Evolutionary conservation across 2,888 invertebrate genomes (phyloP).

Genomic region (Megaustenia siamemsis): DNA sequence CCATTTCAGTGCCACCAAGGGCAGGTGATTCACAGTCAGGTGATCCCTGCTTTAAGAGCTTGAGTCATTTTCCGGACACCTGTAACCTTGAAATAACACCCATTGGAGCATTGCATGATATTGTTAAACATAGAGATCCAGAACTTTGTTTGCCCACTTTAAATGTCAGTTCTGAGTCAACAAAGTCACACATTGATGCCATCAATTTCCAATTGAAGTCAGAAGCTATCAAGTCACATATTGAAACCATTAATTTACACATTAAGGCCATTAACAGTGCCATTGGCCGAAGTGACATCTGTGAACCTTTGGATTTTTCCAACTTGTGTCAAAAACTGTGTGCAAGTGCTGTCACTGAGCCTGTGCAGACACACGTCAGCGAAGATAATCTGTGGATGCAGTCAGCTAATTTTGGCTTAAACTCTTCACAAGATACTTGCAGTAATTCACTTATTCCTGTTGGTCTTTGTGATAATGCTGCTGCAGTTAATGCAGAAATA

Average conservation of each 20-base stretch:
- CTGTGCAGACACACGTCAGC: too few species aligned
- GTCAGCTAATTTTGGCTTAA: background rate
- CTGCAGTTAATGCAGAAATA: background rate
- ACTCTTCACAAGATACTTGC: background rate
- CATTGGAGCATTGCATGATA: conserved; percentile 29
- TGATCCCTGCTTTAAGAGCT: background rate
- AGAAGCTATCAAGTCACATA: conserved; percentile 32
- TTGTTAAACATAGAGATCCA: background rate
- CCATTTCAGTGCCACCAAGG: background rate
- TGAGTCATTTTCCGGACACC: too few species aligned
- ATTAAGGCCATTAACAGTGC: conserved; percentile 16
- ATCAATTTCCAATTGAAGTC: conserved; percentile 27
- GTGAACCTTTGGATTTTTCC: conserved; percentile 3
- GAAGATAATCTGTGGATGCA: background rate
- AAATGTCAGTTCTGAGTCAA: background rate
- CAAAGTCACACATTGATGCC: conserved; percentile 14
- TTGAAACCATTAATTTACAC: conserved; percentile 42
- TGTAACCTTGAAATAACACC: conserved; percentile 16
- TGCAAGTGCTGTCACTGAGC: background rate
- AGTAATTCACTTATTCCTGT: background rate
- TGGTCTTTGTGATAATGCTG: background rate
- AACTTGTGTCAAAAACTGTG: background rate
- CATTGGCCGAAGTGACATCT: conserved; percentile 2
- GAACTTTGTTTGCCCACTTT: background rate
- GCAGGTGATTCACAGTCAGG: background rate